A percentile compares a stretch with the other conserved stretches of the same genome.
Conservation (phyloP, 1,140 invertebrate species). For the Aleiodes sp. region DNA sequence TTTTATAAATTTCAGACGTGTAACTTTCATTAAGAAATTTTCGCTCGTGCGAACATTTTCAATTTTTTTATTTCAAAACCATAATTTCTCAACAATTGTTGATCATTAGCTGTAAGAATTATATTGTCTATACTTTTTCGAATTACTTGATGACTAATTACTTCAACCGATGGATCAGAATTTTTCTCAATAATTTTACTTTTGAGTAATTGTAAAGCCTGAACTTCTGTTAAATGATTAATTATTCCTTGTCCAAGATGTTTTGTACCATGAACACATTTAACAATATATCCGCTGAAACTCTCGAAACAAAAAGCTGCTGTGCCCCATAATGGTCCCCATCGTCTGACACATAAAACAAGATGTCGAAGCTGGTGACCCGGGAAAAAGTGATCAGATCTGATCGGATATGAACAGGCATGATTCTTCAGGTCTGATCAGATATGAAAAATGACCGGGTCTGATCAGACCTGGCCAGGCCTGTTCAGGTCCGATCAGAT, state of each 20-base stretch:
- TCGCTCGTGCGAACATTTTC: slow-evolving; percentile 32
- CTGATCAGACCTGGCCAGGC: no score
- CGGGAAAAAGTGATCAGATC: no score
- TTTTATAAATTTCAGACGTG: slow-evolving; percentile 39
- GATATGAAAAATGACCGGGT: no score
- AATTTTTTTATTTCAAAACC: slow-evolving; percentile 10
- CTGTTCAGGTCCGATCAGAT: no score
- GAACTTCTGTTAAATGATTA: slow-evolving; percentile 32
- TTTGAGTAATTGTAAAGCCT: slow-evolving; percentile 32
- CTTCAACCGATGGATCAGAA: neutral
- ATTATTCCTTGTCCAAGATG: slow-evolving; percentile 42
- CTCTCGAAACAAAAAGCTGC: slow-evolving; percentile 41
- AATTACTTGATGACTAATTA: neutral
- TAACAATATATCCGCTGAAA: slow-evolving; percentile 36
- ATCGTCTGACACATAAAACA: no score
- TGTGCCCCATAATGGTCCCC: slow-evolving; percentile 41
- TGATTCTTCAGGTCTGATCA: no score
- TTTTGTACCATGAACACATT: no score
- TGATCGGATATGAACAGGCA: no score
- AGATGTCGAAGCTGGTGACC: no score
- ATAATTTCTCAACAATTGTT: slow-evolving; percentile 1
- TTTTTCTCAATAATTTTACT: slow-evolving; percentile 10
- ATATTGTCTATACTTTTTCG: neutral
- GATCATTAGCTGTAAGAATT: neutral
- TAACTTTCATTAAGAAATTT: slow-evolving; percentile 32